Conservation (phyloP, 2,113 vertebrate genomes). For the Microtus montanus region DNA sequence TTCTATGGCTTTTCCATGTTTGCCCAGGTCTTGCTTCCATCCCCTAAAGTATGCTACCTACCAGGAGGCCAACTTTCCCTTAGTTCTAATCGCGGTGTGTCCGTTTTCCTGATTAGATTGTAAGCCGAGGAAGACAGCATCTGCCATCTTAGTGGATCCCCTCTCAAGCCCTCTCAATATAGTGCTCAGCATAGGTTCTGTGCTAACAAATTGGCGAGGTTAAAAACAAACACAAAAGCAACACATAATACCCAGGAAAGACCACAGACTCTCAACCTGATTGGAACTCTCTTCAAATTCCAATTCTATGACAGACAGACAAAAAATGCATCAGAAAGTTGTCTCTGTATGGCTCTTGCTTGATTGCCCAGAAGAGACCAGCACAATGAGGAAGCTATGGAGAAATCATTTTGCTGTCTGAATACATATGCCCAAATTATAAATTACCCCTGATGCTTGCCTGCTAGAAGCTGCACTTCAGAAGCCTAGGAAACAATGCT, state of each 20-base stretch:
- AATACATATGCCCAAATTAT: not conserved
- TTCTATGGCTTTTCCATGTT: not conserved
- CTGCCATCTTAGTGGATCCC: not conserved
- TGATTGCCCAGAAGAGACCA: not conserved
- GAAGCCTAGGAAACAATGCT: slow-evolving; percentile 35
- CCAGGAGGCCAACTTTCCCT: not conserved
- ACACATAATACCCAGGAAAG: not conserved
- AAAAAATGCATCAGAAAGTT: not conserved
- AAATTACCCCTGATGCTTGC: slow-evolving; percentile 23
- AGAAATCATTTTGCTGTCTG: slow-evolving; percentile 22
- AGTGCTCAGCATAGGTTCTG: not conserved
- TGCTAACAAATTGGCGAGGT: not conserved
- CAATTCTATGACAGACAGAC: not conserved
- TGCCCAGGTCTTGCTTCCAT: not conserved
- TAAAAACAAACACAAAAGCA: not conserved
- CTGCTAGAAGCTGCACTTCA: slow-evolving; percentile 54
- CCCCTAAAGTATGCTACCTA: not conserved
- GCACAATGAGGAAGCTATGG: not conserved
- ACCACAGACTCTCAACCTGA: not conserved
- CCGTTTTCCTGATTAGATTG: not conserved
- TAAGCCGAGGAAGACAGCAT: not conserved
- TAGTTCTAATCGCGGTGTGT: not conserved
- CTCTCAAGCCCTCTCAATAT: not conserved
- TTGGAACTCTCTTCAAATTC: not conserved
- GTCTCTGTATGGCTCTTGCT: not conserved